A percentile compares a stretch with the other conserved stretches of the same genome.
phyloP scores from a whole-genome alignment of 1,140 invertebrate genomes.

The Nomia melanderi region DNA sequence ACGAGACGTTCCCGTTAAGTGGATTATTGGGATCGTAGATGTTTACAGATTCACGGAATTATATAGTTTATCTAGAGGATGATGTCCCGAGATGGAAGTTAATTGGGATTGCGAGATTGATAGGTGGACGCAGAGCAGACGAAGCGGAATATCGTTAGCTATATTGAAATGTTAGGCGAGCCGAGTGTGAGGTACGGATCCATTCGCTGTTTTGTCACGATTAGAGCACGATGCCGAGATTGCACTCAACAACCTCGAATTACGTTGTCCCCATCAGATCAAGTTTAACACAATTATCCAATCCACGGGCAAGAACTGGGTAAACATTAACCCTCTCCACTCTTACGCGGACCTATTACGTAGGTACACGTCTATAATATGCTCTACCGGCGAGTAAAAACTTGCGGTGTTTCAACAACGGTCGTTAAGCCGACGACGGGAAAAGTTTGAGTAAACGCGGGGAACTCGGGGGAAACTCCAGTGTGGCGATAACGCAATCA shows the following conservation, averaged over 20 bases:
- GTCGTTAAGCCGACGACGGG: not conserved
- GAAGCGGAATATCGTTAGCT: not conserved
- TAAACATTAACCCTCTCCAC: slow-evolving; percentile 46
- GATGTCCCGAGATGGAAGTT: not conserved
- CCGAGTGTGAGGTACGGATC: slow-evolving; percentile 29
- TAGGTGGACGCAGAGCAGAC: no score
- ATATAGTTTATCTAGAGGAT: no score
- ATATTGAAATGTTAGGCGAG: slow-evolving; percentile 7
- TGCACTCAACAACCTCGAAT: slow-evolving; percentile 52
- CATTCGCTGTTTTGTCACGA: slow-evolving; percentile 26
- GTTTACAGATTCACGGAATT: no score
- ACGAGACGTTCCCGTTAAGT: no score
- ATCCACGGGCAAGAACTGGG: slow-evolving; percentile 50
- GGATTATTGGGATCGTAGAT: no score
- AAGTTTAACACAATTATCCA: slow-evolving; percentile 61
- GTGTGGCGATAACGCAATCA: no score
- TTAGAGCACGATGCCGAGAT: slow-evolving; percentile 33
- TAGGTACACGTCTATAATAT: not conserved
- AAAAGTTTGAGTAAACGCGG: not conserved
- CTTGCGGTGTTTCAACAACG: not conserved
- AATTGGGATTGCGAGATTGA: no score
- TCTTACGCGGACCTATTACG: slow-evolving; percentile 33
- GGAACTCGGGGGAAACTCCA: not conserved
- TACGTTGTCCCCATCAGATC: slow-evolving; percentile 53
- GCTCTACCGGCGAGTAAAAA: slow-evolving; percentile 15